Evolutionary conservation across 2,888 invertebrate genomes (phyloP).

Genomic region (Hirtodrosophila cameraria): DNA sequence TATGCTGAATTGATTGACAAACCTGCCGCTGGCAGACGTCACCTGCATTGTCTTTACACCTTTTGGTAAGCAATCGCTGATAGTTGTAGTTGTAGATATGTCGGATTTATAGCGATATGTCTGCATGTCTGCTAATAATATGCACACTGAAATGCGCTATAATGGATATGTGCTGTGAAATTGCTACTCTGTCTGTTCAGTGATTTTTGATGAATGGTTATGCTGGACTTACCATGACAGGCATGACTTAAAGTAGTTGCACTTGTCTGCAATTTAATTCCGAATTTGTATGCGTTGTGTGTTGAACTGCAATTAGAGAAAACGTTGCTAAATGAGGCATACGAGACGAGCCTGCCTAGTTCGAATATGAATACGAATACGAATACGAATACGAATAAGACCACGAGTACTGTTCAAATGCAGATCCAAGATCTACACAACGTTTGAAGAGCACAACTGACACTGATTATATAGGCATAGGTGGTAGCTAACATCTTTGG

Average conservation of each 20-base stretch:
- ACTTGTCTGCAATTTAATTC: conserved; percentile 24
- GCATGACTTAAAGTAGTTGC: conserved; percentile 14
- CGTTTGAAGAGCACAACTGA: not conserved
- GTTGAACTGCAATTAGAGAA: conserved; percentile 33
- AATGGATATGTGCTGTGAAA: conserved; percentile 48
- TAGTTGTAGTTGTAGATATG: not conserved
- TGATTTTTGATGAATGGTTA: conserved; percentile 57
- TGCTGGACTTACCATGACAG: conserved; percentile 29
- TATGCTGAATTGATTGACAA: conserved; percentile 39
- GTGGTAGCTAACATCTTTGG: not conserved
- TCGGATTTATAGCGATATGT: conserved; percentile 16
- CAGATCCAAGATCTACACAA: too few relatives aligned
- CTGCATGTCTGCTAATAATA: conserved; percentile 35
- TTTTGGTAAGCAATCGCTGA: conserved; percentile 6
- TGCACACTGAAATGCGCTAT: conserved; percentile 32
- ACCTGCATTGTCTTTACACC: not conserved
- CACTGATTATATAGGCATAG: conserved; percentile 16
- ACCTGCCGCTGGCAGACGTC: conserved; percentile 10
- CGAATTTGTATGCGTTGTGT: conserved; percentile 46
- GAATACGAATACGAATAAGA: too few relatives aligned
- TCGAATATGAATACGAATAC: too few relatives aligned
- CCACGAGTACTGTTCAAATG: too few relatives aligned
- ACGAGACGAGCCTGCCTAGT: not conserved
- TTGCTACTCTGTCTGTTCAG: conserved; percentile 33
- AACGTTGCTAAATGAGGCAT: conserved; percentile 26